Evolutionary conservation across 2,888 invertebrate genomes (phyloP), one percentile per base, ranked within the genome.

Genomic region (Polymixis flavicincta): DNA sequence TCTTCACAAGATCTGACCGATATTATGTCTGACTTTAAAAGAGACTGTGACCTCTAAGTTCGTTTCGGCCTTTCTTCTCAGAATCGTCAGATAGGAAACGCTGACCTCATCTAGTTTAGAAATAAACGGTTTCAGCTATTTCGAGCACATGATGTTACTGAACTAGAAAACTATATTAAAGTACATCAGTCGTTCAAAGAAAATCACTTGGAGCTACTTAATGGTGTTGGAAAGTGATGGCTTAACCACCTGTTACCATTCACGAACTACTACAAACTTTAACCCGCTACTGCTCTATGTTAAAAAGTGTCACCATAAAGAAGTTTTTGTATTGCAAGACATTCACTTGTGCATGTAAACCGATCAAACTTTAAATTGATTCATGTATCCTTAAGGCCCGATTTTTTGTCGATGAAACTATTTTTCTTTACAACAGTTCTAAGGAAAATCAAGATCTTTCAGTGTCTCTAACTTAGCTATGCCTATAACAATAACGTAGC

Each of bases 191-290:
- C 59, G 72, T 61, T 57, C 13, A 61, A 64, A 68, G 60, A 60
- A 82, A 85, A 69, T 32, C 73, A 57, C 54, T 80, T n/a, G 54
- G 37, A 42, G 25, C 54, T 63, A 64, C 70, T 64, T 78, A 72
- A 74, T 64, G 73, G 76, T 73, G 73, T 75, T 64, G 50, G 70
- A 71, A 72, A 86, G 73, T 75, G 69, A 75, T 75, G 77, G 87
- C 71, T 76, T 79, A 84, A 87, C 87, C 85, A 85, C 85, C 87
- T 85, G 85, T 85, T 79, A 85, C 60, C 64, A 67, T 64, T 74
- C 76, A 63, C 50, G 37, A 64, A 76, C 64, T 71, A 64, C 42
- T 72, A 64, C 70, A 72, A 84, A 84, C 74, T 84, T 78, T 71
- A 73, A 76, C 67, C 66, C 50, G 42, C 69, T 54, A 25, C 57